Evolutionary conservation across 2,797 vertebrate genomes (phyloP).

Genomic region (Diplodus sargus): DNA sequence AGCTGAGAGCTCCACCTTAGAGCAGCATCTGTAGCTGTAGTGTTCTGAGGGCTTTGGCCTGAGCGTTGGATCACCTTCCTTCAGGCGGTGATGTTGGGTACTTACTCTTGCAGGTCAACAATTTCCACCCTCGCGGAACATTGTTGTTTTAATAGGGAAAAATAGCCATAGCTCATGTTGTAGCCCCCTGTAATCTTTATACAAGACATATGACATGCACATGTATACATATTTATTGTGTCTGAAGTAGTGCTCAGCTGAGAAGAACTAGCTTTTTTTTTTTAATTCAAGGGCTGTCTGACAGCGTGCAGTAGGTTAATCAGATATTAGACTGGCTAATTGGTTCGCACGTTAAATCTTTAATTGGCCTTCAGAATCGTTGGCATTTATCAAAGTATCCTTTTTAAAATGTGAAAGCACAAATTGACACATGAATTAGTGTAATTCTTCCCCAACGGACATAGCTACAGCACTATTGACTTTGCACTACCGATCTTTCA

Average conservation of each 20-base stretch:
- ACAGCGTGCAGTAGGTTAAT: constrained; percentile 32
- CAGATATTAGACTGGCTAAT: constrained; percentile 1
- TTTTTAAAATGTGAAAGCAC: constrained; percentile 41
- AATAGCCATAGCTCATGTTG: constrained; percentile 63
- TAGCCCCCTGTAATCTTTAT: constrained; percentile 27
- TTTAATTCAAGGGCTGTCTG: constrained; percentile 48
- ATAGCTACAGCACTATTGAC: constrained; percentile 48
- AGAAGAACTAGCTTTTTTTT: constrained; percentile 12
- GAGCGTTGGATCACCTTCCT: constrained; percentile 26
- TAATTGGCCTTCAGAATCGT: constrained; percentile 23
- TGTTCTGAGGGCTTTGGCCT: constrained; percentile 10
- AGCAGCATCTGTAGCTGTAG: constrained; percentile 7
- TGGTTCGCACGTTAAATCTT: constrained; percentile 22
- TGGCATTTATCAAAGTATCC: constrained; percentile 10
- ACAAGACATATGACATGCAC: constrained; percentile 29
- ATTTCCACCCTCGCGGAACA: constrained; percentile 10
- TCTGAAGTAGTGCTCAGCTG: constrained; percentile 37
- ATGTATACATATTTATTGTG: constrained; percentile 28
- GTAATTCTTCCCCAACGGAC: background rate
- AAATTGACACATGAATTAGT: constrained; percentile 1
- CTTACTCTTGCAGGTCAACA: constrained; percentile 19
- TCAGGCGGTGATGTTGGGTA: constrained; percentile 10
- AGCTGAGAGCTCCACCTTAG: too few relatives aligned
- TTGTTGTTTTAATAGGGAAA: constrained; percentile 38
- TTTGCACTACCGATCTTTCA: constrained; percentile 58